phyloP scores from a whole-genome alignment of 2,888 invertebrate genomes.

The Boloria euphrosyne region DNA sequence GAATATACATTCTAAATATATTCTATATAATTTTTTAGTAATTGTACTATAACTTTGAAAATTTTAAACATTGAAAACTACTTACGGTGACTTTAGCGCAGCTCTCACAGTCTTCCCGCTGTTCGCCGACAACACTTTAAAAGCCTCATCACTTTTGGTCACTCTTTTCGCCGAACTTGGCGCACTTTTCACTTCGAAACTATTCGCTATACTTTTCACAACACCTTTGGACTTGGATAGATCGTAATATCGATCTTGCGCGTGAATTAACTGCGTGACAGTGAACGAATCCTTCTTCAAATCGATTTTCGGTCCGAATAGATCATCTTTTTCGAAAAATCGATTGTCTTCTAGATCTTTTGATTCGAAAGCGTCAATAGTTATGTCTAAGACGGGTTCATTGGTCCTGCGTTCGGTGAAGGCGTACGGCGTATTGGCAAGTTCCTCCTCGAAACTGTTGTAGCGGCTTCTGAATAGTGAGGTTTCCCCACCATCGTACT shows the following conservation, averaged over 20 bases:
- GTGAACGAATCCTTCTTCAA: conserved; percentile 61
- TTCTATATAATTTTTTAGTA: too few species aligned
- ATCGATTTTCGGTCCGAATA: conserved; percentile 67
- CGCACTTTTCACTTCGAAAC: conserved; percentile 54
- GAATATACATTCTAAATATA: too few species aligned
- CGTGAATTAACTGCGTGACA: conserved; percentile 73
- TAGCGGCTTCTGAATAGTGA: conserved; percentile 76
- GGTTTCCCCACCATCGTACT: conserved; percentile 60
- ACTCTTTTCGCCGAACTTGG: conserved; percentile 48
- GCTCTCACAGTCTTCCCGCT: conserved; percentile 30
- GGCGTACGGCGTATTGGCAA: conserved; percentile 79
- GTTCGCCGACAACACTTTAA: conserved; percentile 40
- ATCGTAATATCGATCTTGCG: conserved; percentile 75
- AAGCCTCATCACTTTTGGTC: conserved; percentile 42
- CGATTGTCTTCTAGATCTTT: conserved; percentile 69
- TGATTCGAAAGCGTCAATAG: conserved; percentile 51
- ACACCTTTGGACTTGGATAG: conserved; percentile 51
- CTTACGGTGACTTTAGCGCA: conserved; percentile 42
- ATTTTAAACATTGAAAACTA: conserved; percentile 20
- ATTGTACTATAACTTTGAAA: too few species aligned
- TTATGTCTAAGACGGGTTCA: conserved; percentile 60
- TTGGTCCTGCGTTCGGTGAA: conserved; percentile 65
- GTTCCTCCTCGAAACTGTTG: conserved; percentile 77
- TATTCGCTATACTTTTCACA: conserved; percentile 42
- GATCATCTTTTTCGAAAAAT: conserved; percentile 57